phyloP scores from a whole-genome alignment of 2,113 vertebrate species.

The Megaceryle maxima region DNA sequence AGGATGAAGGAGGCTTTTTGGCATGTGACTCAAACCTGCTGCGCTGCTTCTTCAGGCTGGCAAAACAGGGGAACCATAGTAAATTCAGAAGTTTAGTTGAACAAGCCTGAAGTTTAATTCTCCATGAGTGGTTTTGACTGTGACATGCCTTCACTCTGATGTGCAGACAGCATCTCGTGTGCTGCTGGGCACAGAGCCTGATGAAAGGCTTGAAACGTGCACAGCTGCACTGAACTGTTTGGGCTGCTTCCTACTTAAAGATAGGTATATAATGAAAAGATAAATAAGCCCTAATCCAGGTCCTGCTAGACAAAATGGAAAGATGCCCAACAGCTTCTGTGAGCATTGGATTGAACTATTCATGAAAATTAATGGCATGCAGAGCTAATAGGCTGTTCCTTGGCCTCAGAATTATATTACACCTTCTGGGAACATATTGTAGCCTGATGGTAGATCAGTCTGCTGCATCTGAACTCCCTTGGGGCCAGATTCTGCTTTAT shows the following conservation, averaged over 20 bases:
- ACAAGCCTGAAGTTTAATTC: conserved; percentile 25
- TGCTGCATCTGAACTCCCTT: conserved; percentile 23
- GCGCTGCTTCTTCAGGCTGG: conserved; percentile 33
- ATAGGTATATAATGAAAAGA: background rate
- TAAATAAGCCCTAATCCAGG: conserved; percentile 13
- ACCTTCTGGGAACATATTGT: conserved; percentile 51
- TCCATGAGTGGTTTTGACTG: conserved; percentile 1
- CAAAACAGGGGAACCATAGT: background rate
- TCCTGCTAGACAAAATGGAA: conserved; percentile 39
- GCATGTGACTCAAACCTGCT: conserved; percentile 27
- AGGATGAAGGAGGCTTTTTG: conserved; percentile 21
- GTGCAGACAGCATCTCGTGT: background rate
- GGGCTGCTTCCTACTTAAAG: background rate
- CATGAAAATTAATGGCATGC: conserved; percentile 54
- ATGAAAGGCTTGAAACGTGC: background rate
- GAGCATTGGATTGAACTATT: conserved; percentile 16
- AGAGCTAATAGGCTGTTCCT: conserved; percentile 57
- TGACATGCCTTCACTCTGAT: background rate
- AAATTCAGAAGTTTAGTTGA: conserved; percentile 23
- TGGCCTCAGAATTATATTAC: conserved; percentile 11
- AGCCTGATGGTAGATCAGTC: conserved; percentile 49
- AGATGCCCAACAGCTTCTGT: conserved; percentile 27
- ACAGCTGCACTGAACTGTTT: background rate
- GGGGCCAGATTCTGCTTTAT: background rate
- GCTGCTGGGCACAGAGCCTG: conserved; percentile 3